Percentiles rank a stretch among this genome's conserved stretches.
Evolutionary conservation across 2,797 vertebrate species (phyloP).

Genomic region (Hyperoplus lanceolatus): DNA sequence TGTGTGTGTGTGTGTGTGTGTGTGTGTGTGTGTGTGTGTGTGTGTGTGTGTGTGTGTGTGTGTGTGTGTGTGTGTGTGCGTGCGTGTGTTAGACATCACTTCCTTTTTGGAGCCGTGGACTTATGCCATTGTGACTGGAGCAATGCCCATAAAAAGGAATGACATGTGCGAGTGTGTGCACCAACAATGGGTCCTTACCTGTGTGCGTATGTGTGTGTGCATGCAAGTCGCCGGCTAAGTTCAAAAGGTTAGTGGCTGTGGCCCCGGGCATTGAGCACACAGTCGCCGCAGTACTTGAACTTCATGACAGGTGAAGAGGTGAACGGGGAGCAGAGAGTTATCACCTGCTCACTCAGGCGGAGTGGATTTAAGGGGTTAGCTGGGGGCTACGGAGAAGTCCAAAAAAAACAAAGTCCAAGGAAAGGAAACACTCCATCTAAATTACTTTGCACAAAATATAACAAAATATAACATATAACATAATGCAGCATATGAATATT

Average conservation of each 20-base stretch:
- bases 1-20: neutral
- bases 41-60: conserved; percentile 2
- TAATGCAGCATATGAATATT: conserved; percentile 30
- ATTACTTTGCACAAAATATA: conserved; percentile 13
- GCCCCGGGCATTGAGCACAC: conserved; percentile 20
- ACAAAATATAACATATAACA: too few species aligned
- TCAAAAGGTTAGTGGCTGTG: conserved; percentile 30
- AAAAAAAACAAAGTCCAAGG: conserved; percentile 7
- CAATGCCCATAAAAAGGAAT: neutral
- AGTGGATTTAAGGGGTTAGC: conserved; percentile 41
- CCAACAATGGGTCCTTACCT: neutral
- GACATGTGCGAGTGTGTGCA: conserved; percentile 11
- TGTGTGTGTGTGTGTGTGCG: conserved; percentile 1
- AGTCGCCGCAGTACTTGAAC: conserved; percentile 45
- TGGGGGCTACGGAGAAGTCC: neutral
- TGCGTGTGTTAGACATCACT: neutral
- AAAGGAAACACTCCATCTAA: conserved; percentile 16
- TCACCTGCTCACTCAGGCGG: conserved; percentile 38
- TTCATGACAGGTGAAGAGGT: conserved; percentile 70
- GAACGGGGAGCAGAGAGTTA: conserved; percentile 47
- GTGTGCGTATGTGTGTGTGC: conserved; percentile 1
- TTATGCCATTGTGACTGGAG: conserved; percentile 32
- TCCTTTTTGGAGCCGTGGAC: conserved; percentile 40
- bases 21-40: neutral
- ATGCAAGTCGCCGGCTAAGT: conserved; percentile 35